Evolutionary conservation across 2,888 invertebrate genomes (phyloP).

Genomic region (Ichneumoninae sp.): DNA sequence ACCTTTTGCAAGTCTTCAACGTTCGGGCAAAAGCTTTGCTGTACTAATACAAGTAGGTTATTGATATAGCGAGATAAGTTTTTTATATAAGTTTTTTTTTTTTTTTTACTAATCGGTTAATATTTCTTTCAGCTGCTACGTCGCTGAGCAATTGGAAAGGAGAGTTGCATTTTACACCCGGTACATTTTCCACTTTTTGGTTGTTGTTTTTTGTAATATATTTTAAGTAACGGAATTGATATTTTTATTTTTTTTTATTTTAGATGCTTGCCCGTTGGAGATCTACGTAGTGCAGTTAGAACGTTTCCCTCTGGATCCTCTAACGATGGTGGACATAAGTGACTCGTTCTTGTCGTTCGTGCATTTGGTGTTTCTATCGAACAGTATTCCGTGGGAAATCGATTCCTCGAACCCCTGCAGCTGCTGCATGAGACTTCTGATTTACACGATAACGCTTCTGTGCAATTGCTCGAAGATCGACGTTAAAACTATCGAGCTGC

Average conservation of each 20-base stretch:
- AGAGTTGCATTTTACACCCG: slow-evolving; percentile 76
- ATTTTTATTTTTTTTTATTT: slow-evolving; percentile 57
- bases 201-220: background rate
- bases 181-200: slow-evolving; percentile 65
- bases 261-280: slow-evolving; percentile 79
- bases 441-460: slow-evolving; percentile 76
- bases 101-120: slow-evolving; percentile 11
- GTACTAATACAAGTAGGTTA: slow-evolving; percentile 75
- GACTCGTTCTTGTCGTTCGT: slow-evolving; percentile 75
- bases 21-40: slow-evolving; percentile 75
- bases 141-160: slow-evolving; percentile 75
- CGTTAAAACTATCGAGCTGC: slow-evolving; percentile 60
- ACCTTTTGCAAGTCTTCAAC: slow-evolving; percentile 72
- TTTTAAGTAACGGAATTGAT: background rate
- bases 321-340: slow-evolving; percentile 75
- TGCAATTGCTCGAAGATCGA: slow-evolving; percentile 76
- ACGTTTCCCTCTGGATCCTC: slow-evolving; percentile 75
- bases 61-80: background rate
- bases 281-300: slow-evolving; percentile 79
- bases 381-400: slow-evolving; percentile 74
- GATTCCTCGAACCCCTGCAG: slow-evolving; percentile 75
- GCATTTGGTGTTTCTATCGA: slow-evolving; percentile 73
- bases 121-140: slow-evolving; percentile 67
- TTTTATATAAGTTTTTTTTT: background rate
- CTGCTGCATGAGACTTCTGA: slow-evolving; percentile 77